These are phyloP conservation scores for Dolichopus griseipennis DNA, from an alignment of 2,888 invertebrate genomes.

Conservation along the genomic window DNA sequence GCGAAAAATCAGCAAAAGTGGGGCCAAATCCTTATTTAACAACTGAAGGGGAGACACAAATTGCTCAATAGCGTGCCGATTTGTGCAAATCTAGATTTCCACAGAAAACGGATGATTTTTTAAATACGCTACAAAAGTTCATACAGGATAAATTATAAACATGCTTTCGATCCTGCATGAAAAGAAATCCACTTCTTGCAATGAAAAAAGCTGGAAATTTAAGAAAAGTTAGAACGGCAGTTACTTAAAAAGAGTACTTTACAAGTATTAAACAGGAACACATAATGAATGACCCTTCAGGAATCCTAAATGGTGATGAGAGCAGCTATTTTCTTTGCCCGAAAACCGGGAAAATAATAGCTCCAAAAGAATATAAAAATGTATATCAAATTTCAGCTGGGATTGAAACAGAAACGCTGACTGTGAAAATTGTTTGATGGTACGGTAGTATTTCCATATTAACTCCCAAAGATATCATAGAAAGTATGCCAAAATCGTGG, in stretches of 20 bases:
- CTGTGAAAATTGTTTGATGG: conserved; percentile 16
- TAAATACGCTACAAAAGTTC: too few relatives aligned
- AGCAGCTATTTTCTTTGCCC: conserved; percentile 15
- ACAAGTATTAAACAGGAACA: conserved; percentile 16
- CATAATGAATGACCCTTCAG: conserved; percentile 13
- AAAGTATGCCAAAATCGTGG: not conserved
- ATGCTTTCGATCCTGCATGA: too few relatives aligned
- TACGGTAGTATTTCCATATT: conserved; percentile 20
- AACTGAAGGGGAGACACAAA: conserved; percentile 14
- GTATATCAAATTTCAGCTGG: conserved; percentile 15
- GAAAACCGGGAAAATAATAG: conserved; percentile 19
- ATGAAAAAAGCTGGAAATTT: too few relatives aligned
- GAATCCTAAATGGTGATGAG: conserved; percentile 15
- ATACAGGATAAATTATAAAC: too few relatives aligned
- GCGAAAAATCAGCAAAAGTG: too few relatives aligned
- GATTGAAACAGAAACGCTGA: conserved; percentile 17
- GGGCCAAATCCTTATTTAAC: too few relatives aligned
- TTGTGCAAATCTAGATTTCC: too few relatives aligned
- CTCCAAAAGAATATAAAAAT: conserved; percentile 20
- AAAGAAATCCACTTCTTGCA: too few relatives aligned
- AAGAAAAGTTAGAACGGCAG: too few relatives aligned
- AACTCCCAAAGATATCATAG: not conserved
- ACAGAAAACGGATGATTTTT: too few relatives aligned
- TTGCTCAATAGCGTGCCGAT: too few relatives aligned
- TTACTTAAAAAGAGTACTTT: conserved; percentile 14